Conservation (phyloP, 2,113 vertebrate species). For the Delphinus delphis region DNA sequence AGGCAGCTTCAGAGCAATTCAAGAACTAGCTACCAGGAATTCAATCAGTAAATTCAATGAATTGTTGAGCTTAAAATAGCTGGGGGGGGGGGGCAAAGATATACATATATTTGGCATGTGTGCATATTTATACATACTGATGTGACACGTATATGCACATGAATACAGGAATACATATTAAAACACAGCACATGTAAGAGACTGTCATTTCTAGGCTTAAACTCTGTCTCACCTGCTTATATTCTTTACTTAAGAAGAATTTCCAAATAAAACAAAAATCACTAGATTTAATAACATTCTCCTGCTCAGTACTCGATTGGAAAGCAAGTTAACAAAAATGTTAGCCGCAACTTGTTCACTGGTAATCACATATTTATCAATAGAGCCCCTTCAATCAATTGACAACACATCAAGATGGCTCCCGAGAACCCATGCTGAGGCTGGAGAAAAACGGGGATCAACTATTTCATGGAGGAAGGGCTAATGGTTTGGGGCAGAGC, state of each 20-base stretch:
- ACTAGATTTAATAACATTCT: background rate
- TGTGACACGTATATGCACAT: conserved; percentile 18
- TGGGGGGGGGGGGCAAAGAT: conserved; percentile 38
- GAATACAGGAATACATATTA: conserved; percentile 41
- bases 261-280: conserved; percentile 34
- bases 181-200: conserved; percentile 28
- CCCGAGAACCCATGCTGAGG: conserved; percentile 57
- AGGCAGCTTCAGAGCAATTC: conserved; percentile 82
- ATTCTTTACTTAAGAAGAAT: conserved; percentile 17
- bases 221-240: background rate
- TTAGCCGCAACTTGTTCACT: background rate
- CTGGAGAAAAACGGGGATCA: background rate
- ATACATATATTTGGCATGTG: conserved; percentile 72
- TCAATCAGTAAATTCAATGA: conserved; percentile 83
- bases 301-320: background rate
- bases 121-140: conserved; percentile 64
- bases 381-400: conserved; percentile 17
- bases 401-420: conserved; percentile 40
- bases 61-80: conserved; percentile 80
- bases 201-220: conserved; percentile 45
- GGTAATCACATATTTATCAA: background rate
- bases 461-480: conserved; percentile 31
- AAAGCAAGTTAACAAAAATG: conserved; percentile 26
- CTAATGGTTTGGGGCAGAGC: conserved; percentile 61
- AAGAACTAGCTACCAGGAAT: conserved; percentile 83